Evolutionary conservation across 2,113 vertebrate species (phyloP).

Genomic region (Oophaga pumilio): DNA sequence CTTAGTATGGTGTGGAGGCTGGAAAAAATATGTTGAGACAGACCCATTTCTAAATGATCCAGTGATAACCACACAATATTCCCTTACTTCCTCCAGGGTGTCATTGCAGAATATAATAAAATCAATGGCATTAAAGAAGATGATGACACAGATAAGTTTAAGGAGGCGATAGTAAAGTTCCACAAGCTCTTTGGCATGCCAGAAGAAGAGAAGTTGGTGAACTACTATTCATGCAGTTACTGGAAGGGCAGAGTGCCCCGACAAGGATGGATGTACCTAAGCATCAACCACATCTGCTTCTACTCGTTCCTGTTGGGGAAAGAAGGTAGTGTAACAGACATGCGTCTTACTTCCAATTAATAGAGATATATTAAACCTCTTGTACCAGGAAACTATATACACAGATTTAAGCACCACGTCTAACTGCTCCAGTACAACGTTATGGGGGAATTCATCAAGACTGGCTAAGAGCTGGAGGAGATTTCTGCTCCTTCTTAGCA

Average conservation of each 20-base stretch:
- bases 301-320: slow-evolving; percentile 95
- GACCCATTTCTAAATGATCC: not conserved
- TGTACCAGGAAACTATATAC: no score
- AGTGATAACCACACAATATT: not conserved
- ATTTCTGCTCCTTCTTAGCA: no score
- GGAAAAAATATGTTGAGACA: no score
- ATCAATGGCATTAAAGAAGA: slow-evolving; percentile 94
- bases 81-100: slow-evolving; percentile 77
- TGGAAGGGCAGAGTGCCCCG: slow-evolving; percentile 97
- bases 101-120: slow-evolving; percentile 97
- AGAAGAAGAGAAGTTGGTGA: slow-evolving; percentile 95
- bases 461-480: no score
- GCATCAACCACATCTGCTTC: slow-evolving; percentile 98
- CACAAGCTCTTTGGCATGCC: slow-evolving; percentile 96
- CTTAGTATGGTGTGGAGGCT: no score
- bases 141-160: slow-evolving; percentile 96
- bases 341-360: not conserved
- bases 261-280: slow-evolving; percentile 99
- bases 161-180: slow-evolving; percentile 92
- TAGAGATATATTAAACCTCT: not conserved
- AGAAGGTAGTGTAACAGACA: slow-evolving; percentile 78
- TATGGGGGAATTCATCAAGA: no score
- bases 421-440: no score
- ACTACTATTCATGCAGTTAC: slow-evolving; percentile 98
- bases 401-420: no score